phyloP scores from a whole-genome alignment of 2,113 vertebrate genomes.

The Ascaphus truei region DNA sequence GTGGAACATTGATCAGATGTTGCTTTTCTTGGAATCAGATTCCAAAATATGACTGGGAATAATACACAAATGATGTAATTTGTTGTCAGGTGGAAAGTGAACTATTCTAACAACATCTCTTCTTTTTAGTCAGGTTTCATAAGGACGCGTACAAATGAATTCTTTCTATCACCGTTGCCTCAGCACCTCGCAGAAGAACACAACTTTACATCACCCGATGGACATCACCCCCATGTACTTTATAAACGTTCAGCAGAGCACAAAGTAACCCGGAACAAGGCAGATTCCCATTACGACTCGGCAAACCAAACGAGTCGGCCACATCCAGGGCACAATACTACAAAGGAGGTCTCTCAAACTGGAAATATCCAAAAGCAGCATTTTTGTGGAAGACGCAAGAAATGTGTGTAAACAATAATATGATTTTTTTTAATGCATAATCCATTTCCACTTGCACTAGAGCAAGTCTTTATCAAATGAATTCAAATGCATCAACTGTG shows the following conservation, averaged over 20 bases:
- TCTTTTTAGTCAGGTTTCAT: constrained; percentile 86
- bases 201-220: constrained; percentile 77
- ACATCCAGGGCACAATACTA: neutral
- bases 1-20: too few relatives aligned
- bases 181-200: constrained; percentile 77
- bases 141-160: constrained; percentile 77
- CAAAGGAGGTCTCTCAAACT: constrained; percentile 45
- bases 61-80: neutral
- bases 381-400: constrained; percentile 96
- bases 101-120: constrained; percentile 35
- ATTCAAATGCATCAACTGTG: too few relatives aligned
- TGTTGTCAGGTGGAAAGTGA: neutral
- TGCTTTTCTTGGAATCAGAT: too few relatives aligned
- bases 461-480: too few relatives aligned
- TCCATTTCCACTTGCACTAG: too few relatives aligned
- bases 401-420: constrained; percentile 98
- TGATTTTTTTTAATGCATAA: constrained; percentile 51
- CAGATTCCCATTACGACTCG: constrained; percentile 31
- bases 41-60: too few relatives aligned
- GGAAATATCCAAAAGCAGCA: constrained; percentile 77
- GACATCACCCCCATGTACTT: constrained; percentile 86
- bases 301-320: neutral
- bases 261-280: constrained; percentile 53
- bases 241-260: constrained; percentile 86
- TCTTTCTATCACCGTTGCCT: constrained; percentile 87